phyloP scores from a whole-genome alignment of 2,113 vertebrate species.

The Ceratotherium simum region DNA sequence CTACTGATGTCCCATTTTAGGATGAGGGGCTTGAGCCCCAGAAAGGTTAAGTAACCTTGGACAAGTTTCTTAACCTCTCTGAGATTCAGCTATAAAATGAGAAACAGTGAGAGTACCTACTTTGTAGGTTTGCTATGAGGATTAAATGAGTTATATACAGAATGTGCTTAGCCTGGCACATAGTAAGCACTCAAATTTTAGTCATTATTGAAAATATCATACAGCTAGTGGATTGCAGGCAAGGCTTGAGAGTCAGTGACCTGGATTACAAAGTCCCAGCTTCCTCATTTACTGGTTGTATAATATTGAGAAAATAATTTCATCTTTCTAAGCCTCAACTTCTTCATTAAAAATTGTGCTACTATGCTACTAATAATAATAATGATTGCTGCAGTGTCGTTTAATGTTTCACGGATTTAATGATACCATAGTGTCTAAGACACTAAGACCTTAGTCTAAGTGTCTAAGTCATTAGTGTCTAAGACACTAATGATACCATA shows the following conservation, averaged over 20 bases:
- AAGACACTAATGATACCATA: too few species aligned
- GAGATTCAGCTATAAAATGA: not conserved
- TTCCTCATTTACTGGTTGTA: not conserved
- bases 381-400: not conserved
- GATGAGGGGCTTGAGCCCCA: not conserved
- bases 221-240: not conserved
- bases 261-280: not conserved
- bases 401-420: not conserved
- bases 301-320: not conserved
- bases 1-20: not conserved
- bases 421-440: not conserved
- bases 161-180: not conserved
- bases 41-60: not conserved
- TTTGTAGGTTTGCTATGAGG: not conserved
- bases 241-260: not conserved
- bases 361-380: not conserved
- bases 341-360: not conserved
- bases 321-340: not conserved
- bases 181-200: not conserved
- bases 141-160: not conserved
- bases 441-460: too few species aligned
- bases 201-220: not conserved
- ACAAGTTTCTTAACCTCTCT: not conserved
- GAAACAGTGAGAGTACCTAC: not conserved
- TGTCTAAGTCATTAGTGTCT: too few species aligned